Evolutionary conservation across 92 coral and sea anemone species (phyloP).

Genomic region (Zoanthus solanderi): DNA sequence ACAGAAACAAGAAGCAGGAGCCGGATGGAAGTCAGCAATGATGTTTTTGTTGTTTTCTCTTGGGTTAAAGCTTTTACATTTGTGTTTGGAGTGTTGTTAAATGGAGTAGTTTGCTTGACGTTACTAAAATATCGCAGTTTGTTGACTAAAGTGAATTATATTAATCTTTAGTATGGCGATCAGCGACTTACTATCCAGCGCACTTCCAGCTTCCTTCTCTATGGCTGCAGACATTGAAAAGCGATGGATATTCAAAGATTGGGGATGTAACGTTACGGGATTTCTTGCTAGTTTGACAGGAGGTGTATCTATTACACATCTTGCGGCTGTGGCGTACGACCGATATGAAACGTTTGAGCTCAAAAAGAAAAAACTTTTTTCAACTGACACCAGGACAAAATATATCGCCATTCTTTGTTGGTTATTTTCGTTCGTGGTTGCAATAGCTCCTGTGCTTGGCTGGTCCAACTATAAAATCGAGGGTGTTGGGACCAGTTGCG

Average conservation of each 20-base stretch:
- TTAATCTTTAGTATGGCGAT: slow-evolving; percentile 76
- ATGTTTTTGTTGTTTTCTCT: neutral
- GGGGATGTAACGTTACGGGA: slow-evolving; percentile 67
- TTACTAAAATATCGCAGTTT: slow-evolving; percentile 59
- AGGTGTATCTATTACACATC: slow-evolving; percentile 71
- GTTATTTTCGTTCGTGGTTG: slow-evolving; percentile 66
- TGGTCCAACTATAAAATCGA: slow-evolving; percentile 84
- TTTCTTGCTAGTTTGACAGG: slow-evolving; percentile 66
- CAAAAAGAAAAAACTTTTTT: neutral
- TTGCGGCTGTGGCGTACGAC: slow-evolving; percentile 71
- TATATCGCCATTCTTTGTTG: slow-evolving; percentile 51
- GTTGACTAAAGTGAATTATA: slow-evolving; percentile 37
- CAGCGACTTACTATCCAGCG: slow-evolving; percentile 72
- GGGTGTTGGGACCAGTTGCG: slow-evolving; percentile 69
- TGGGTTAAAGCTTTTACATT: neutral
- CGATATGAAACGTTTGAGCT: slow-evolving; percentile 52
- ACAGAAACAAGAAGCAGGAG: neutral
- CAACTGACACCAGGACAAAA: slow-evolving; percentile 17
- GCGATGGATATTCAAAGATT: slow-evolving; percentile 50
- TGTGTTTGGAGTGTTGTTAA: slow-evolving; percentile 37
- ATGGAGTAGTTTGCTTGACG: slow-evolving; percentile 61
- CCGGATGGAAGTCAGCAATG: neutral
- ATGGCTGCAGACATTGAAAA: slow-evolving; percentile 59
- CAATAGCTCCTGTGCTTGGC: slow-evolving; percentile 72
- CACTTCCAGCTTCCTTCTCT: slow-evolving; percentile 64